phyloP scores from a whole-genome alignment of 2,113 vertebrate genomes.

The mouse (Mus musculus) region DNA sequence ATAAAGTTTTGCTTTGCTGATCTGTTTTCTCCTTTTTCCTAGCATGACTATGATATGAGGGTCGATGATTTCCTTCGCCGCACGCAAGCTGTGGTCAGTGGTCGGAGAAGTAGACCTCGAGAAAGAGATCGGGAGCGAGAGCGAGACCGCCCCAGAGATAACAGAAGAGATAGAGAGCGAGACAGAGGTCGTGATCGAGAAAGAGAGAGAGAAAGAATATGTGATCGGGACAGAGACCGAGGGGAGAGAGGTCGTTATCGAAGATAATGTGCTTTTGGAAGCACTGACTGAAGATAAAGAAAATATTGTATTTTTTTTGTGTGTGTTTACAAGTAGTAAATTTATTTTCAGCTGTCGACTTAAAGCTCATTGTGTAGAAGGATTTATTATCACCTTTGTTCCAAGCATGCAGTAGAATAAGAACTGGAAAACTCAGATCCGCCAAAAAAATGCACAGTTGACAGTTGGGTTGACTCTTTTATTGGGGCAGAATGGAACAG shows the following conservation, averaged over 20 bases:
- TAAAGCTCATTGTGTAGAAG: constrained; percentile 90
- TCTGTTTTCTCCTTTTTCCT: constrained; percentile 71
- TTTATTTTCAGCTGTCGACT: constrained; percentile 90
- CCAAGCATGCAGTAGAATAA: constrained; percentile 90
- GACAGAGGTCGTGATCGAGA: constrained; percentile 94
- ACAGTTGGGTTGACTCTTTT: constrained; percentile 81
- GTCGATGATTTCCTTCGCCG: constrained; percentile 98
- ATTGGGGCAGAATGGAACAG: constrained; percentile 82
- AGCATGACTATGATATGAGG: constrained; percentile 99
- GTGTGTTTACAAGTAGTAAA: constrained; percentile 91
- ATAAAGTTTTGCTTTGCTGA: constrained; percentile 11
- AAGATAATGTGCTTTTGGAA: constrained; percentile 89
- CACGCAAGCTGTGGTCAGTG: constrained; percentile 97
- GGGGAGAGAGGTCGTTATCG: constrained; percentile 94
- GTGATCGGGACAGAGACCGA: constrained; percentile 94
- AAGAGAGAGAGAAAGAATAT: constrained; percentile 90
- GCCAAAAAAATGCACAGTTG: constrained; percentile 86
- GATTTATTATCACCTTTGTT: constrained; percentile 88
- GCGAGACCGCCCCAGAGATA: constrained; percentile 92
- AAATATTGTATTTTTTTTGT: constrained; percentile 86
- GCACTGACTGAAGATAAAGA: constrained; percentile 82
- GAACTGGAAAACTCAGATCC: constrained; percentile 87
- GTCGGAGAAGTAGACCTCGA: constrained; percentile 93
- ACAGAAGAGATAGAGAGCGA: constrained; percentile 91
- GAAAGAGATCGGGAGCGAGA: constrained; percentile 96